Percentiles rank a stretch among this genome's conserved stretches.
Conservation (phyloP, 2,113 vertebrate genomes). For the Larimichthys polyactis region DNA sequence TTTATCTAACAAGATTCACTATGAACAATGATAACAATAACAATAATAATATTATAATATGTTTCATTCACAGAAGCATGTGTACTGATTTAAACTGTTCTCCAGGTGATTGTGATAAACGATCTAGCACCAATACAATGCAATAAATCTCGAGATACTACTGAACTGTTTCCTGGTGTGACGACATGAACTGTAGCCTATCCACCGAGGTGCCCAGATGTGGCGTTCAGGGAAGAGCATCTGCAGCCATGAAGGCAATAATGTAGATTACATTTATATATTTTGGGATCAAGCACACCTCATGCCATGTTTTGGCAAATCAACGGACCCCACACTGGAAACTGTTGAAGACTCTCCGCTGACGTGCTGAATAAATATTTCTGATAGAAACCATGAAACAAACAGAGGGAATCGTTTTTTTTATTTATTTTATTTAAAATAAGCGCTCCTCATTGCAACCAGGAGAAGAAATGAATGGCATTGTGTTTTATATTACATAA, state of each 20-base stretch:
- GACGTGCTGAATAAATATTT: not conserved
- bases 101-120: not conserved
- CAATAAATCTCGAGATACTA: slow-evolving; percentile 7
- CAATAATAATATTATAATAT: no score
- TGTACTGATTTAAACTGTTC: not conserved
- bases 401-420: no score
- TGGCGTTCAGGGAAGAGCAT: slow-evolving; percentile 43
- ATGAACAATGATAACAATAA: not conserved
- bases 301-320: not conserved
- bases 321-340: not conserved
- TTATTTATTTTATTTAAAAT: no score
- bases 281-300: no score
- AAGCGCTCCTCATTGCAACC: no score
- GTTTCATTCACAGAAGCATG: not conserved
- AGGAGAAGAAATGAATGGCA: no score
- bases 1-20: no score
- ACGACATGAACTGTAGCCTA: slow-evolving; percentile 41
- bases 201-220: slow-evolving; percentile 28
- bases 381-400: not conserved
- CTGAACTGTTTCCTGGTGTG: slow-evolving; percentile 55
- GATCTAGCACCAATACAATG: not conserved
- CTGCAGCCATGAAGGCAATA: no score
- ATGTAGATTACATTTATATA: no score
- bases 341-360: not conserved
- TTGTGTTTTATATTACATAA: no score